These are phyloP conservation scores for Callopanchax toddi DNA, from an alignment of 2,113 vertebrate genomes.

Conservation along the genomic window DNA sequence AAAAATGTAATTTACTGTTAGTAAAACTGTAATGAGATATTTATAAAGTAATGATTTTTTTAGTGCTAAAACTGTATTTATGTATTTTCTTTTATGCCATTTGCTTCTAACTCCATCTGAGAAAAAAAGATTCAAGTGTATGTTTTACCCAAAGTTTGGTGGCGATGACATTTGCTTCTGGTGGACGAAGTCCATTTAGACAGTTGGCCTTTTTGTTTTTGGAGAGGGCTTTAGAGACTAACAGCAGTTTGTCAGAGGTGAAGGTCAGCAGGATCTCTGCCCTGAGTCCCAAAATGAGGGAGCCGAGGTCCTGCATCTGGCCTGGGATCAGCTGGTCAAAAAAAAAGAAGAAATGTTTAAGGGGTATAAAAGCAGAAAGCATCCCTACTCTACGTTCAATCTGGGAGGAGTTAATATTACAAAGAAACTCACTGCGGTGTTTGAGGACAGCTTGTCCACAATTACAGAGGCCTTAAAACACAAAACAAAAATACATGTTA, in stretches of 20 bases:
- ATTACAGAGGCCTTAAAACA: conserved; percentile 76
- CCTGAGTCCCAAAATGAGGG: conserved; percentile 74
- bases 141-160: conserved; percentile 80
- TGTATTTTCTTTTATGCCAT: no score
- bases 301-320: conserved; percentile 71
- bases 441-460: conserved; percentile 74
- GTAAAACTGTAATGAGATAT: no score
- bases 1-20: no score
- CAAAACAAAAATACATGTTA: not conserved
- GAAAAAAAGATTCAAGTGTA: not conserved
- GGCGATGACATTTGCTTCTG: conserved; percentile 71
- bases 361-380: not conserved
- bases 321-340: conserved; percentile 57
- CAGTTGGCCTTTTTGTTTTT: conserved; percentile 50
- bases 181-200: conserved; percentile 51
- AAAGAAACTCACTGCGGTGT: conserved; percentile 70
- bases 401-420: not conserved
- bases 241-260: conserved; percentile 68
- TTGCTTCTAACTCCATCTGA: no score
- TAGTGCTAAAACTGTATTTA: no score
- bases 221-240: conserved; percentile 67
- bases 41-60: no score
- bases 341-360: not conserved
- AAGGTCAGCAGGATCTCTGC: conserved; percentile 69
- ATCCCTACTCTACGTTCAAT: not conserved